phyloP scores from a whole-genome alignment of 2,113 vertebrate genomes.

The Phycodurus eques region DNA sequence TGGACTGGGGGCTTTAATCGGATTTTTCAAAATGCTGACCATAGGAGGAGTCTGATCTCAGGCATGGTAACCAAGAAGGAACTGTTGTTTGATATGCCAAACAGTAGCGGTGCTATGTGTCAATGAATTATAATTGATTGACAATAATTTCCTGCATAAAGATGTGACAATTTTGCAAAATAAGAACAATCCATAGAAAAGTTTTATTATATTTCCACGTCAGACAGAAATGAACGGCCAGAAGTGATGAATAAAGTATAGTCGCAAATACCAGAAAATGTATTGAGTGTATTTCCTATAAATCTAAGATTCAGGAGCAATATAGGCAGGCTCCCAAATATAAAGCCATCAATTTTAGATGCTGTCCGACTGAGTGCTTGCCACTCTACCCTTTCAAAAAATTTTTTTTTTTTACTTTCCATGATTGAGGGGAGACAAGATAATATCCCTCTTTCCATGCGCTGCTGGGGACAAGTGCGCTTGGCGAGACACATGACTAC shows the following conservation, averaged over 20 bases:
- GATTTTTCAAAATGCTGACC: slow-evolving; percentile 16
- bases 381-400: neutral
- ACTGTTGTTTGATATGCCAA: no score
- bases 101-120: no score
- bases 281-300: neutral
- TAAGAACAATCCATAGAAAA: no score
- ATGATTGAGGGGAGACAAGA: slow-evolving; percentile 25
- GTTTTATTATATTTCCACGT: no score
- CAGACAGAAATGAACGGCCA: no score
- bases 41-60: slow-evolving; percentile 3
- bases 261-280: neutral
- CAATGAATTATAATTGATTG: no score
- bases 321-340: neutral
- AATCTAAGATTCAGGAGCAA: neutral
- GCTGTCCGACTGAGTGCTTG: slow-evolving; percentile 5
- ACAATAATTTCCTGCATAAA: no score
- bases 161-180: no score
- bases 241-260: neutral
- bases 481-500: neutral
- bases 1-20: slow-evolving; percentile 16
- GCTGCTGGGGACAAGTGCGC: slow-evolving; percentile 1
- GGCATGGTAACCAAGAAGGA: no score
- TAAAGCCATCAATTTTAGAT: slow-evolving; percentile 3
- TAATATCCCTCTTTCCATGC: slow-evolving; percentile 16
- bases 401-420: slow-evolving; percentile 8